Evolutionary conservation across 1,140 invertebrate species (phyloP).

Genomic region (Apis dorsata): DNA sequence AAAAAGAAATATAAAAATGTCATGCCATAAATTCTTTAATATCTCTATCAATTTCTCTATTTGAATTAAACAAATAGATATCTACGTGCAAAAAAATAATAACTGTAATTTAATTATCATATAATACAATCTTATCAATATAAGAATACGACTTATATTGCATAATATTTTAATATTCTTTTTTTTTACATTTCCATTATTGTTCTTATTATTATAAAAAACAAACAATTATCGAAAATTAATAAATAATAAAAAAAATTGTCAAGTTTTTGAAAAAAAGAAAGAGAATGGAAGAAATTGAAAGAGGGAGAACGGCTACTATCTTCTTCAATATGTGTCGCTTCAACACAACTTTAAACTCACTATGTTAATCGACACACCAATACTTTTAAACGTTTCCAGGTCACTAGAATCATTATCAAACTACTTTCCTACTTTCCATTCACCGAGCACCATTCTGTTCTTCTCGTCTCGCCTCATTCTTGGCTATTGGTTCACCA

Average conservation of each 20-base stretch:
- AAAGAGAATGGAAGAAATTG: neutral
- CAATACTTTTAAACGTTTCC: neutral
- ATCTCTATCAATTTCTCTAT: neutral
- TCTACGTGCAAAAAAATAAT: neutral
- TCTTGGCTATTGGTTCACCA: conserved; percentile 69
- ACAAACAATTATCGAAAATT: too few relatives aligned
- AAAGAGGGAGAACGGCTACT: neutral
- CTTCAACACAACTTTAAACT: neutral
- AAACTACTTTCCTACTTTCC: conserved; percentile 2
- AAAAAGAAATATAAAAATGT: conserved; percentile 65
- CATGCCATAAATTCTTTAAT: conserved; percentile 25
- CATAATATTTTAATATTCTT: too few relatives aligned
- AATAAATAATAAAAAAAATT: neutral
- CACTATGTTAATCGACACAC: neutral
- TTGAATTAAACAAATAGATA: neutral
- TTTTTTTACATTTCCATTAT: too few relatives aligned
- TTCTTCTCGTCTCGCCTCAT: conserved; percentile 49
- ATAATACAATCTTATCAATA: neutral
- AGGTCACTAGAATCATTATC: neutral
- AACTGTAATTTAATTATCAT: neutral
- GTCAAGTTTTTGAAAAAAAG: neutral
- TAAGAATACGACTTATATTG: too few relatives aligned
- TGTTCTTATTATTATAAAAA: too few relatives aligned
- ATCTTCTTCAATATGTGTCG: neutral
- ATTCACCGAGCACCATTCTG: conserved; percentile 14